Percentiles rank a stretch among this genome's conserved stretches.
phyloP scores from a whole-genome alignment of 2,888 invertebrate species.

The Phengaris alcon region DNA sequence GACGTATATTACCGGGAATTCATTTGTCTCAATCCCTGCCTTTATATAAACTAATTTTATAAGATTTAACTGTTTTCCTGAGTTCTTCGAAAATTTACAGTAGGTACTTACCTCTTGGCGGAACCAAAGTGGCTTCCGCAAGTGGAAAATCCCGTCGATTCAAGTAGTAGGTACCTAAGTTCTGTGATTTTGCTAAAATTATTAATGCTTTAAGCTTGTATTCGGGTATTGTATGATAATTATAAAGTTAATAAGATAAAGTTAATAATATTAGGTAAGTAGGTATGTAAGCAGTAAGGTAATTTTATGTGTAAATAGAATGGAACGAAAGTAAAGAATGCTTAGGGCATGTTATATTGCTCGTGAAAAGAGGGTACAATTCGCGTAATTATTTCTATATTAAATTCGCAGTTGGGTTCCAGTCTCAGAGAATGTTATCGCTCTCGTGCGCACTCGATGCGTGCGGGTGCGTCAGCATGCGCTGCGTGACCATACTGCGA shows the following conservation, averaged over 20 bases:
- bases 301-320: constrained; percentile 47
- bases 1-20: no score
- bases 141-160: neutral
- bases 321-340: constrained; percentile 72
- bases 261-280: neutral
- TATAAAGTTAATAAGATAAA: neutral
- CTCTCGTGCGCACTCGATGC: no score
- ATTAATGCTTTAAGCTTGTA: constrained; percentile 29
- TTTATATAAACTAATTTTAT: no score
- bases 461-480: no score
- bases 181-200: neutral
- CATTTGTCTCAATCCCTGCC: no score
- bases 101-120: neutral
- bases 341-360: constrained; percentile 55
- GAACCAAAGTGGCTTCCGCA: neutral
- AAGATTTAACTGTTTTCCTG: no score
- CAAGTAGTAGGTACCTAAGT: neutral
- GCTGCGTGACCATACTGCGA: no score
- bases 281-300: constrained; percentile 40
- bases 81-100: no score
- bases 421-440: no score
- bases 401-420: no score
- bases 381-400: no score
- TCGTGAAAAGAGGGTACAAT: constrained; percentile 51
- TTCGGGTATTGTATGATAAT: constrained; percentile 19